phyloP scores from a whole-genome alignment of 1,140 invertebrate species.

The Drosophila murphyi region DNA sequence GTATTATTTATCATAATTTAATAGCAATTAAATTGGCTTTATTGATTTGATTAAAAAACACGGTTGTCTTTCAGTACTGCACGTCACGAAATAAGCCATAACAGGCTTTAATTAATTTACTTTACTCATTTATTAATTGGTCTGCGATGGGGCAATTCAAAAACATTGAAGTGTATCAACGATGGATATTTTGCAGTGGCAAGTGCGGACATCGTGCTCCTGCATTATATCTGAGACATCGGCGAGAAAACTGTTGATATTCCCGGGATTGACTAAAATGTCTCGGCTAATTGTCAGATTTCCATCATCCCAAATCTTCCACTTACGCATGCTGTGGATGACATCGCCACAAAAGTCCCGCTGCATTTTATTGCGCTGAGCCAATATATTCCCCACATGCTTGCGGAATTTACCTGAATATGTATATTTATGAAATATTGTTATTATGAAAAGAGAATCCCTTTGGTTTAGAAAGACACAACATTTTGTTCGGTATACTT shows the following conservation, averaged over 20 bases:
- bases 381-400: not conserved
- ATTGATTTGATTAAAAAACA: no score
- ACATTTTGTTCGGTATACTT: constrained; percentile 6
- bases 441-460: no score
- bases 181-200: constrained; percentile 11
- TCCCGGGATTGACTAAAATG: constrained; percentile 2
- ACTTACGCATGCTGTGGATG: constrained; percentile 44
- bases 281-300: not conserved
- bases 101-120: no score
- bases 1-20: no score
- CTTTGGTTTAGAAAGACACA: no score
- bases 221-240: constrained; percentile 13
- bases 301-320: constrained; percentile 31
- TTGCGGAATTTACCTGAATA: constrained; percentile 26
- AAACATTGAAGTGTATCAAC: not conserved
- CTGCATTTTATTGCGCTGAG: not conserved
- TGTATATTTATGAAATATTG: not conserved
- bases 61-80: no score
- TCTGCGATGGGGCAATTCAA: not conserved
- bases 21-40: no score
- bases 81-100: no score
- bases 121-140: no score
- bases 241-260: constrained; percentile 14
- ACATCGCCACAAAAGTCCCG: constrained; percentile 50
- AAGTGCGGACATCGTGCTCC: not conserved